Conservation (phyloP, 2,113 vertebrate genomes). For the Nematolebias whitei region DNA sequence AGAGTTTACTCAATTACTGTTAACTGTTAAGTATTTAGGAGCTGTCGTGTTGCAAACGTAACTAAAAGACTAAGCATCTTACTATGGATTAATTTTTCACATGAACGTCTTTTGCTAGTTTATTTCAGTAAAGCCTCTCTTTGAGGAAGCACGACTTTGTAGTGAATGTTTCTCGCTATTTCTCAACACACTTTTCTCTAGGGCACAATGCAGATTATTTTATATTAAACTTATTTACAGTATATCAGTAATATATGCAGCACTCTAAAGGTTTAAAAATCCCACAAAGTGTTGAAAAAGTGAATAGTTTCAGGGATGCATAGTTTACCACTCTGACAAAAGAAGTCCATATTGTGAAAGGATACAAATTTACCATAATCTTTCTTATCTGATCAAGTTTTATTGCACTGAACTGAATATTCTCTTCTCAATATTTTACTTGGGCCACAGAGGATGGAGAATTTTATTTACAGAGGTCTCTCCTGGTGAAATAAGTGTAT, state of each 20-base stretch:
- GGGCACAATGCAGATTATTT: too few relatives aligned
- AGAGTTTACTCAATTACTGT: too few relatives aligned
- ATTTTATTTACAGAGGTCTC: constrained; percentile 62
- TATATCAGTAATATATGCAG: neutral
- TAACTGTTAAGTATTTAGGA: too few relatives aligned
- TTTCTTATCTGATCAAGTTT: constrained; percentile 66
- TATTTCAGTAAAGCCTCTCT: too few relatives aligned
- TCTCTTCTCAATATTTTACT: constrained; percentile 48
- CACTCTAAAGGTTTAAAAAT: constrained; percentile 24
- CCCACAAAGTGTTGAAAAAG: constrained; percentile 15
- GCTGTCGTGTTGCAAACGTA: too few relatives aligned
- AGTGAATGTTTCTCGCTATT: too few relatives aligned
- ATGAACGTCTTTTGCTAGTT: too few relatives aligned
- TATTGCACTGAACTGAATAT: constrained; percentile 70
- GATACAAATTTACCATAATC: constrained; percentile 49
- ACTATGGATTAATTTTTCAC: too few relatives aligned
- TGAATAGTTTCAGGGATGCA: constrained; percentile 17
- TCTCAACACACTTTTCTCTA: too few relatives aligned
- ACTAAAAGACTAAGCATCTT: too few relatives aligned
- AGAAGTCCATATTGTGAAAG: constrained; percentile 46
- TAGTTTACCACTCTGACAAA: constrained; percentile 24
- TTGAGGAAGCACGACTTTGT: too few relatives aligned
- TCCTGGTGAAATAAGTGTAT: constrained; percentile 52
- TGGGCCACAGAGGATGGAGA: constrained; percentile 45
- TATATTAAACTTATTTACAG: too few relatives aligned